phyloP scores from a whole-genome alignment of 2,888 invertebrate species.

The Plebejus argus region DNA sequence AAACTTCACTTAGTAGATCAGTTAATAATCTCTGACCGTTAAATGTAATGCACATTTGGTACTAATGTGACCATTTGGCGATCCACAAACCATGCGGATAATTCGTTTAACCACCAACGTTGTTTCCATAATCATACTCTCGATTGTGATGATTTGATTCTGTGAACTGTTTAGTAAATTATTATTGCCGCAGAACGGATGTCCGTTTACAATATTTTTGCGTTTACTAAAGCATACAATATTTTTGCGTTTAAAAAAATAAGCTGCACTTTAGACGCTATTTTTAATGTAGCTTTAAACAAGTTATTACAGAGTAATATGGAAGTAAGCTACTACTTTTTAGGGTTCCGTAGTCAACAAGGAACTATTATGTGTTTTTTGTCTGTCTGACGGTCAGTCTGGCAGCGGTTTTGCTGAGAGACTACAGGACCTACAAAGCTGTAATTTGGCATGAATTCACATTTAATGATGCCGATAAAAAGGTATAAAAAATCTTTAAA shows the following conservation, averaged over 20 bases:
- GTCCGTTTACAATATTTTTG: neutral
- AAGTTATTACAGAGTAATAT: no score
- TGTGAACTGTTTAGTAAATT: neutral
- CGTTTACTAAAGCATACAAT: neutral
- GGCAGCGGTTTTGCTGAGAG: no score
- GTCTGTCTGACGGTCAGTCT: no score
- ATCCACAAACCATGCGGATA: constrained; percentile 19
- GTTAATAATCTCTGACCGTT: neutral
- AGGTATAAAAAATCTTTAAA: no score
- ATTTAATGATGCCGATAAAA: no score
- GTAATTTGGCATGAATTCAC: no score
- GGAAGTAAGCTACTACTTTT: no score
- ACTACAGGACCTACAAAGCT: no score
- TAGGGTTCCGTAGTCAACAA: no score
- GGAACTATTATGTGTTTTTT: no score
- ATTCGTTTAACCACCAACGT: constrained; percentile 12
- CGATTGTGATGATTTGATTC: neutral
- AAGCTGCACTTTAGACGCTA: no score
- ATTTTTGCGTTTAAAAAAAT: neutral
- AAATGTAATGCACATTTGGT: neutral
- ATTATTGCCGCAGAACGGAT: neutral
- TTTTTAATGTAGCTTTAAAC: no score
- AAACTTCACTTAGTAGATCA: neutral
- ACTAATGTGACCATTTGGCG: constrained; percentile 19
- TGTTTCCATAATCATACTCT: constrained; percentile 1